Percentiles rank a stretch among this genome's conserved stretches.
Evolutionary conservation across 2,888 invertebrate genomes (phyloP).

Genomic region (Cosmia trapezina): DNA sequence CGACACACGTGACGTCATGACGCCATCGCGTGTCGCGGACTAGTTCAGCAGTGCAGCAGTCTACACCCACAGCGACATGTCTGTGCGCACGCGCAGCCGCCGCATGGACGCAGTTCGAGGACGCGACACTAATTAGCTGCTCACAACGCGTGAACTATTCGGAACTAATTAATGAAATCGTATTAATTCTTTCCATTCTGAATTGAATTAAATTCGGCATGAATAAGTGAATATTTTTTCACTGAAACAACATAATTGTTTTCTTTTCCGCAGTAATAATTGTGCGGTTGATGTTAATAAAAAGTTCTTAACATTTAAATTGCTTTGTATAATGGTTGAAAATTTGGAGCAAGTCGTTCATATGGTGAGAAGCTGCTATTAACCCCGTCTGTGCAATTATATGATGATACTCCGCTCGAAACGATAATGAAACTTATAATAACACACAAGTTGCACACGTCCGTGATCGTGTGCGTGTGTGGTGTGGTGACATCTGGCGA

Average conservation of each 20-base stretch:
- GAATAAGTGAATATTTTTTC: slow-evolving; percentile 12
- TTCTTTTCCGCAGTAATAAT: slow-evolving; percentile 22
- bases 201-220: slow-evolving; percentile 53
- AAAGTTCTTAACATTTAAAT: slow-evolving; percentile 9
- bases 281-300: slow-evolving; percentile 14
- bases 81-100: not conserved
- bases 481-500: not conserved
- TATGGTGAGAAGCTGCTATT: slow-evolving; percentile 3
- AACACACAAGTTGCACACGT: not conserved
- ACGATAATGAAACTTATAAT: not conserved
- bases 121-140: slow-evolving; percentile 17
- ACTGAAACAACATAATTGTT: slow-evolving; percentile 14
- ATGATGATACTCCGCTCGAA: not conserved
- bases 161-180: slow-evolving; percentile 54
- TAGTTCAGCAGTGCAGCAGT: not conserved
- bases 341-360: slow-evolving; percentile 27
- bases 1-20: slow-evolving; percentile 20
- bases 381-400: not conserved
- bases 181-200: slow-evolving; percentile 58
- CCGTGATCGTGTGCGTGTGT: not conserved
- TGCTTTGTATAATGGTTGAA: slow-evolving; percentile 15
- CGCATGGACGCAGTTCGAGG: slow-evolving; percentile 13
- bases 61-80: not conserved
- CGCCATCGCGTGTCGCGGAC: not conserved
- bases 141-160: slow-evolving; percentile 40